A percentile compares a stretch with the other conserved stretches of the same genome.
Evolutionary conservation across 2,113 vertebrate genomes (phyloP).

Genomic region (Arothron firmamentum): DNA sequence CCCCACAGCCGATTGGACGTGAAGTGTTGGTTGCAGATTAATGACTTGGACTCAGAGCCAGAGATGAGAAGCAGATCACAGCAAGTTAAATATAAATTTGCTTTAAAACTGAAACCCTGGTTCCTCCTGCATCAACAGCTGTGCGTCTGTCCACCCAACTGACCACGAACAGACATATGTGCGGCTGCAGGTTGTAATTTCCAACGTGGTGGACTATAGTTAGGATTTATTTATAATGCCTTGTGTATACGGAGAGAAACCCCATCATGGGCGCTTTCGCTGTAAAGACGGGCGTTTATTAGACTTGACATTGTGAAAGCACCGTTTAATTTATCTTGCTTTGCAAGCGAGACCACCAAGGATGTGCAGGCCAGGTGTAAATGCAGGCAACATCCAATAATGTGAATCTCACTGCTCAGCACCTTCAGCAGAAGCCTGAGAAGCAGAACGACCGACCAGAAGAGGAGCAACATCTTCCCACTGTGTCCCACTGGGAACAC

Average conservation of each 20-base stretch:
- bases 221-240: slow-evolving; percentile 72
- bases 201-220: slow-evolving; percentile 60
- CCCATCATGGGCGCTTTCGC: slow-evolving; percentile 40
- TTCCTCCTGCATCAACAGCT: slow-evolving; percentile 26
- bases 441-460: neutral
- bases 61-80: neutral
- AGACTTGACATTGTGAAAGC: slow-evolving; percentile 20
- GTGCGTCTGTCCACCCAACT: slow-evolving; percentile 28
- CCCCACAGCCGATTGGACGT: slow-evolving; percentile 12
- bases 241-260: slow-evolving; percentile 55
- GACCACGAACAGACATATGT: slow-evolving; percentile 46
- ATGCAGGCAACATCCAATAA: too few species aligned
- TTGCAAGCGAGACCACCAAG: slow-evolving; percentile 8
- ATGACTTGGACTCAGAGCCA: too few species aligned
- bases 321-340: slow-evolving; percentile 12
- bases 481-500: too few species aligned
- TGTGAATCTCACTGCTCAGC: too few species aligned
- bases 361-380: neutral
- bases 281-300: slow-evolving; percentile 29
- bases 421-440: neutral
- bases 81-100: neutral
- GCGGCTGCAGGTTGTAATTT: slow-evolving; percentile 62
- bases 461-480: too few species aligned
- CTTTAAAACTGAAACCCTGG: slow-evolving; percentile 15
- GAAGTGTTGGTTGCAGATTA: slow-evolving; percentile 14